Conservation (phyloP, 2,888 invertebrate species). For the Ectemnius cavifrons region DNA sequence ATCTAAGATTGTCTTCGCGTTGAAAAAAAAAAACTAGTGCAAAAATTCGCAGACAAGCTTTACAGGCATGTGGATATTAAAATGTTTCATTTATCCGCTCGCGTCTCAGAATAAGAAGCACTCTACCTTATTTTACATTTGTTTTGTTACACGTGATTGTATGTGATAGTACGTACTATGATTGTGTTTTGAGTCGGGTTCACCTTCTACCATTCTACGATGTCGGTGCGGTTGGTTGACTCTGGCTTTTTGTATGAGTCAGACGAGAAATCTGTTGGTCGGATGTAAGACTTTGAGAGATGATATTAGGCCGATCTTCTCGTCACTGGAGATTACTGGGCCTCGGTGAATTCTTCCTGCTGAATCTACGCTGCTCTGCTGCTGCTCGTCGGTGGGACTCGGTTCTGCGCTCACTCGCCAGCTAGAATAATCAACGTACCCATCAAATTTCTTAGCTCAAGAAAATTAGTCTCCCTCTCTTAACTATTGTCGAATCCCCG, state of each 20-base stretch:
- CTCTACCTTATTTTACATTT: too few species aligned
- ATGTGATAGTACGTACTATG: constrained; percentile 81
- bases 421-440: constrained; percentile 60
- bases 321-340: constrained; percentile 35
- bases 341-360: constrained; percentile 73
- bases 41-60: too few species aligned
- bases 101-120: too few species aligned
- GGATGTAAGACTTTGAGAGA: constrained; percentile 51
- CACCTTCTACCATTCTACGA: constrained; percentile 95
- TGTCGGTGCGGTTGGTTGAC: constrained; percentile 75
- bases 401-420: constrained; percentile 76
- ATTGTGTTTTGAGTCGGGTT: constrained; percentile 88
- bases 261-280: constrained; percentile 58
- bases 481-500: too few species aligned
- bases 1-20: not conserved
- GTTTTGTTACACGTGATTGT: not conserved
- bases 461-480: too few species aligned
- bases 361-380: constrained; percentile 76
- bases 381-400: constrained; percentile 76
- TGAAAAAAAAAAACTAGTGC: too few species aligned
- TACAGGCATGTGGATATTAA: not conserved
- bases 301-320: constrained; percentile 42
- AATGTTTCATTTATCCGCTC: too few species aligned
- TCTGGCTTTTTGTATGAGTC: constrained; percentile 69
- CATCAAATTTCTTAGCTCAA: constrained; percentile 8